These are phyloP conservation scores for Hydra vulgaris DNA, from an alignment of 30 jellyfish, hydroid and myxozoan species.

Conservation along the genomic window DNA sequence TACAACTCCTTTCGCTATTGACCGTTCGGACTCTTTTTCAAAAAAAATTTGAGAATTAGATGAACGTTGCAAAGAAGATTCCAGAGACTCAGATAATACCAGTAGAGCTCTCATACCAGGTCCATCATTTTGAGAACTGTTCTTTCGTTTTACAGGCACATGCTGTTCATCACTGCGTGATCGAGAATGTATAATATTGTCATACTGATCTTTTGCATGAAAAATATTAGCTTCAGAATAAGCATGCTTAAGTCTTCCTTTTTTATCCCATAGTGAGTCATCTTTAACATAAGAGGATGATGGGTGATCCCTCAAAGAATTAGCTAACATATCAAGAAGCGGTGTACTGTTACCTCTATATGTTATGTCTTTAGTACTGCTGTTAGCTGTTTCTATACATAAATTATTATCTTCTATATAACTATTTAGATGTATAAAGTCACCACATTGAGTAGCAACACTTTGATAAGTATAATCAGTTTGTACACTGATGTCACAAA, in stretches of 20 bases:
- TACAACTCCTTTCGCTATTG: background rate
- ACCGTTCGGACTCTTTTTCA: background rate
- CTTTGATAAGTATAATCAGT: background rate
- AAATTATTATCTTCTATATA: background rate
- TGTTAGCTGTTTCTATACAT: background rate
- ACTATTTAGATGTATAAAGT: conserved; percentile 19
- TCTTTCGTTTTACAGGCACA: background rate
- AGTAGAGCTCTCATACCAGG: conserved; percentile 90
- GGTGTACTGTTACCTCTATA: background rate
- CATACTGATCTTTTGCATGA: background rate
- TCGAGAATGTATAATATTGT: conserved; percentile 10
- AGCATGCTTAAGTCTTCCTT: conserved; percentile 28
- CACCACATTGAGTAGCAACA: conserved; percentile 39
- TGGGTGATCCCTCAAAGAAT: too few relatives aligned
- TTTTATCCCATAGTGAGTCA: background rate
- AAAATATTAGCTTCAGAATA: conserved; percentile 19
- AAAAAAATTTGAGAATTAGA: background rate
- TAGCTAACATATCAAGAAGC: background rate
- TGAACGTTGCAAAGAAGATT: conserved; percentile 40
- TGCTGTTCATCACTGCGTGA: conserved; percentile 33
- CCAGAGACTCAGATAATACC: conserved; percentile 48
- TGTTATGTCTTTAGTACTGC: background rate
- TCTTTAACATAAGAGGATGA: conserved; percentile 19
- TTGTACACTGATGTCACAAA: background rate
- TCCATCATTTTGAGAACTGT: conserved; percentile 5